Evolutionary conservation across 92 coral and sea anemone genomes (phyloP).

Genomic region (Epizoanthus ramosus): DNA sequence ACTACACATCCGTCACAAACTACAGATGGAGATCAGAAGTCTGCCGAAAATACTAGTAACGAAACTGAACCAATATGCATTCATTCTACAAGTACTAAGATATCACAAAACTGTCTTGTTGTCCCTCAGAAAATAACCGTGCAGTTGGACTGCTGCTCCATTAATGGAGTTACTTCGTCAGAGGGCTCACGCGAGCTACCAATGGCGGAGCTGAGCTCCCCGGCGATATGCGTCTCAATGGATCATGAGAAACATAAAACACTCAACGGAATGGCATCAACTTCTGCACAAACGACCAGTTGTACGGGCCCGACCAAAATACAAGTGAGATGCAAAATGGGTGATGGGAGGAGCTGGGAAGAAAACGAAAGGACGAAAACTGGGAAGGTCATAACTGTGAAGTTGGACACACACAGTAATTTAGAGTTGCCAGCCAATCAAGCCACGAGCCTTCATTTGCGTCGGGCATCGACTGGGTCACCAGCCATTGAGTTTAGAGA

Average conservation of each 20-base stretch:
- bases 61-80: constrained; percentile 10
- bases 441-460: constrained; percentile 54
- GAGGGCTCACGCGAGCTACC: no score
- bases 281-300: not conserved
- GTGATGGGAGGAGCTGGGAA: not conserved
- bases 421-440: constrained; percentile 63
- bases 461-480: constrained; percentile 84
- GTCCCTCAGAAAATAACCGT: constrained; percentile 61
- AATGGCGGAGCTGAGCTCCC: not conserved
- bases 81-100: constrained; percentile 14
- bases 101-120: constrained; percentile 18
- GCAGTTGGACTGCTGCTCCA: constrained; percentile 49
- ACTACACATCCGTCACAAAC: not conserved
- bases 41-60: not conserved
- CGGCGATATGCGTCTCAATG: constrained; percentile 24
- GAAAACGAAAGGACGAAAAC: constrained; percentile 24
- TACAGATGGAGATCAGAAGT: not conserved
- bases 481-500: constrained; percentile 56
- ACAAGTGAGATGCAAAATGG: constrained; percentile 30
- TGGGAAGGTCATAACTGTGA: constrained; percentile 73
- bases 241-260: not conserved
- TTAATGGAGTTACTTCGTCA: constrained; percentile 2
- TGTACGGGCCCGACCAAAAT: not conserved
- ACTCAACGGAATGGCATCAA: not conserved
- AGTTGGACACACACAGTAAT: constrained; percentile 68